phyloP scores from a whole-genome alignment of 2,797 vertebrate species.

The Poecilia picta region DNA sequence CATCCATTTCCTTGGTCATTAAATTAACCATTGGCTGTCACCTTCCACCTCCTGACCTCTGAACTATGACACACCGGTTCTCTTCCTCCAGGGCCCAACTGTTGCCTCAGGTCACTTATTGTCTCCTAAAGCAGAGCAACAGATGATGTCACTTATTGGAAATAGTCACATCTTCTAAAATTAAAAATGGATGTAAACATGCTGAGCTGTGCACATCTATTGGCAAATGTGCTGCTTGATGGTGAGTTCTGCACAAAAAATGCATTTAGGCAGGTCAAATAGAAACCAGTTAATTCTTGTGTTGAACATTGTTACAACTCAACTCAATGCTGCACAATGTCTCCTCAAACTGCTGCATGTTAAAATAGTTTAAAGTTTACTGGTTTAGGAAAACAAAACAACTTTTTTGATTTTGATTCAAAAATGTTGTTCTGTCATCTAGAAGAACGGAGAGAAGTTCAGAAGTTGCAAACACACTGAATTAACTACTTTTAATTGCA shows the following conservation, averaged over 20 bases:
- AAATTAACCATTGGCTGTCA: slow-evolving; percentile 53
- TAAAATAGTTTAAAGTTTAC: neutral
- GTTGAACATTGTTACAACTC: neutral
- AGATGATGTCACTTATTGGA: neutral
- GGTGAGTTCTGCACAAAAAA: neutral
- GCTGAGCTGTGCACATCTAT: neutral
- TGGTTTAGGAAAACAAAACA: neutral
- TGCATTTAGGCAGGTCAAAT: neutral
- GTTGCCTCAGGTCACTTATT: slow-evolving; percentile 74
- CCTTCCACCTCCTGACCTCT: slow-evolving; percentile 72
- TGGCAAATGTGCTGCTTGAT: neutral
- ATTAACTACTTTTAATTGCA: neutral
- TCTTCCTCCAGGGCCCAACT: slow-evolving; percentile 89
- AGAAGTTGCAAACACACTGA: neutral
- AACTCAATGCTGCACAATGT: neutral
- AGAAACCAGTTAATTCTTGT: neutral
- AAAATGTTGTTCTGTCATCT: neutral
- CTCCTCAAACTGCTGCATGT: neutral
- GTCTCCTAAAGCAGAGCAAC: slow-evolving; percentile 14
- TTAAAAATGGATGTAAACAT: neutral
- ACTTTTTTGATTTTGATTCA: neutral
- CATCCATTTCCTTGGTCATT: slow-evolving; percentile 47
- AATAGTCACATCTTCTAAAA: neutral
- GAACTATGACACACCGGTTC: slow-evolving; percentile 87
- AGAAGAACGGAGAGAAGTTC: too few relatives aligned